Evolutionary conservation across 2,113 vertebrate species (phyloP).

Genomic region (Physeter macrocephalus): DNA sequence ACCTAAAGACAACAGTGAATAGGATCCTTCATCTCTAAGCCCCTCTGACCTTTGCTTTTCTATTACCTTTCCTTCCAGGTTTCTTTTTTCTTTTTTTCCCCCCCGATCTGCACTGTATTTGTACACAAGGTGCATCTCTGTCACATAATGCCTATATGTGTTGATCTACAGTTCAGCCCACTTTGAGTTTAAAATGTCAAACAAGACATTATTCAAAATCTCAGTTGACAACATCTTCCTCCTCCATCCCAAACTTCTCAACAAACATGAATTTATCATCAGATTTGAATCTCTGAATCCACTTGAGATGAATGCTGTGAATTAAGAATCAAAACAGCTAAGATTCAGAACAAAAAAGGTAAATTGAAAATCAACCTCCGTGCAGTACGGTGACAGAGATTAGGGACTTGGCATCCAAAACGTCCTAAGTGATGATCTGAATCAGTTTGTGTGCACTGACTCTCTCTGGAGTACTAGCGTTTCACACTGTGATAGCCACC

Average conservation of each 20-base stretch:
- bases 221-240: constrained; percentile 16
- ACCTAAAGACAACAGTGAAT: accelerated
- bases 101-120: neutral
- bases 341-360: constrained; percentile 30
- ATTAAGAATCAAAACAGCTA: constrained; percentile 47
- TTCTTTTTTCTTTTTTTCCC: neutral
- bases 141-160: neutral
- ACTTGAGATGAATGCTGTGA: constrained; percentile 50
- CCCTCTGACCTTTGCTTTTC: neutral
- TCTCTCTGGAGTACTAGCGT: accelerated
- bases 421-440: neutral
- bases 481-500: accelerated
- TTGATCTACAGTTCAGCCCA: neutral
- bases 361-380: constrained; percentile 46
- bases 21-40: neutral
- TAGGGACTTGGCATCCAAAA: neutral
- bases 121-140: neutral
- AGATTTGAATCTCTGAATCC: constrained; percentile 8
- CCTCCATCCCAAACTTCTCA: neutral
- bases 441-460: neutral
- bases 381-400: neutral
- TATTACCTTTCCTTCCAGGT: neutral
- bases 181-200: constrained; percentile 33
- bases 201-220: constrained; percentile 39
- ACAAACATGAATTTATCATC: constrained; percentile 23